Percentiles rank a stretch among this genome's conserved stretches.
These are phyloP conservation scores for Turnix velox DNA, from an alignment of 2,113 vertebrate genomes.

Conservation along the genomic window DNA sequence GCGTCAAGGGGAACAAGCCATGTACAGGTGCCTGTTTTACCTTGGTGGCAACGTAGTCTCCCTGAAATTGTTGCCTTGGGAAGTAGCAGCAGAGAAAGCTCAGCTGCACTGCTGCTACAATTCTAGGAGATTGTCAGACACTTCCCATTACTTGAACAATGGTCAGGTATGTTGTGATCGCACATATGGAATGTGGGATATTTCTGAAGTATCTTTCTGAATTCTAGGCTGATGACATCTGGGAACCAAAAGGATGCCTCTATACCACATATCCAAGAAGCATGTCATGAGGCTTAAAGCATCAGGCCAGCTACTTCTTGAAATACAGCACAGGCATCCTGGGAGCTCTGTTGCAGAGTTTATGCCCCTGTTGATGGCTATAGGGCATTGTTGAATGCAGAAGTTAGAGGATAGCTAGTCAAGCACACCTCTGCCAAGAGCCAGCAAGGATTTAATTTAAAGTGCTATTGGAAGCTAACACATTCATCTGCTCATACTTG, in stretches of 20 bases:
- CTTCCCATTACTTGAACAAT: not conserved
- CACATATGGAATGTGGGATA: accelerated
- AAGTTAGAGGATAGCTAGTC: not conserved
- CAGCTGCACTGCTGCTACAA: not conserved
- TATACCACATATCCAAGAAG: accelerated
- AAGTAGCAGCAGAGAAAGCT: not conserved
- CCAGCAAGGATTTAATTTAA: not conserved
- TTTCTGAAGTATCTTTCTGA: not conserved
- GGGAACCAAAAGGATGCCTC: not conserved
- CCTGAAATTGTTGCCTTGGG: not conserved
- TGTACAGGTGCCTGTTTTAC: not conserved
- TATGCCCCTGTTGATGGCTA: accelerated
- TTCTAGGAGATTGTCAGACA: not conserved
- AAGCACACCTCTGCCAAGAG: not conserved
- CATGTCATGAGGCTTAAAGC: not conserved
- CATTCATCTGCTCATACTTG: not conserved
- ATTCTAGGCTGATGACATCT: not conserved
- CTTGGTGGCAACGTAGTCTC: not conserved
- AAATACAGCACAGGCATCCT: not conserved
- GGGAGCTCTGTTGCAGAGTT: not conserved
- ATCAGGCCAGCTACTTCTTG: not conserved
- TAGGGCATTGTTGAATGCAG: not conserved
- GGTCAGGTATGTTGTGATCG: not conserved
- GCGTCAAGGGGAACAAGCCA: not conserved
- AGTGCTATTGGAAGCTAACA: not conserved